Percentiles rank a stretch among this genome's conserved stretches.
Evolutionary conservation across 1,140 invertebrate genomes (phyloP).

Genomic region (Calliopsis andreniformis): DNA sequence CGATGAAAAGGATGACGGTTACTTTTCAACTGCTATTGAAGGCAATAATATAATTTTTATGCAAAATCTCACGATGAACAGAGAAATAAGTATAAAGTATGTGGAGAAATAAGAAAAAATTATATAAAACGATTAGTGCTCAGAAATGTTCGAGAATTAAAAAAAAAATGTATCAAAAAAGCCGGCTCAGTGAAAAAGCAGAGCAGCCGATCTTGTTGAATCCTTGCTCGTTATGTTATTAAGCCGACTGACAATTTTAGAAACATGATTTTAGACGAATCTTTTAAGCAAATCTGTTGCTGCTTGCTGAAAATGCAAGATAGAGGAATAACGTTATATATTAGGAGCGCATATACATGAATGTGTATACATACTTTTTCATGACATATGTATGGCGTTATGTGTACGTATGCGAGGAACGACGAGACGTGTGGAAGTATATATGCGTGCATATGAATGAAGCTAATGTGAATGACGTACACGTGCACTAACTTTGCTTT

Average conservation of each 20-base stretch:
- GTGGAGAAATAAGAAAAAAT: constrained; percentile 23
- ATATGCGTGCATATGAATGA: constrained; percentile 14
- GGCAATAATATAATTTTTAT: constrained; percentile 66
- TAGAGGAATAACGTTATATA: constrained; percentile 55
- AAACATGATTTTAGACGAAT: constrained; percentile 70
- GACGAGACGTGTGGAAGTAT: constrained; percentile 10
- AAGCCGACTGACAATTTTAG: constrained; percentile 72
- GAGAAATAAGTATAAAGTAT: constrained; percentile 33
- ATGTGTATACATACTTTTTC: constrained; percentile 40
- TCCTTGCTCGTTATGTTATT: constrained; percentile 69
- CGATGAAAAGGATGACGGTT: constrained; percentile 15
- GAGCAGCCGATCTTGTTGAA: constrained; percentile 69
- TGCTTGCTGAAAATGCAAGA: constrained; percentile 61
- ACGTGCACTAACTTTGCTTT: constrained; percentile 17
- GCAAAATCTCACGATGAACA: constrained; percentile 44
- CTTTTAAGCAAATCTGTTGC: constrained; percentile 70
- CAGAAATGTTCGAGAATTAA: constrained; percentile 26
- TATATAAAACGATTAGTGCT: constrained; percentile 25
- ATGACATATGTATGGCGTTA: constrained; percentile 35
- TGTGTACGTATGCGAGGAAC: constrained; percentile 17
- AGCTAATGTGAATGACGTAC: constrained; percentile 10
- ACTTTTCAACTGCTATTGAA: constrained; percentile 58
- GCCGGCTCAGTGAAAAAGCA: constrained; percentile 49
- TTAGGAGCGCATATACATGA: constrained; percentile 45
- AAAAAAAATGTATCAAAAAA: constrained; percentile 53